Evolutionary conservation across 2,797 vertebrate species (phyloP).

Genomic region (Periparus ater): DNA sequence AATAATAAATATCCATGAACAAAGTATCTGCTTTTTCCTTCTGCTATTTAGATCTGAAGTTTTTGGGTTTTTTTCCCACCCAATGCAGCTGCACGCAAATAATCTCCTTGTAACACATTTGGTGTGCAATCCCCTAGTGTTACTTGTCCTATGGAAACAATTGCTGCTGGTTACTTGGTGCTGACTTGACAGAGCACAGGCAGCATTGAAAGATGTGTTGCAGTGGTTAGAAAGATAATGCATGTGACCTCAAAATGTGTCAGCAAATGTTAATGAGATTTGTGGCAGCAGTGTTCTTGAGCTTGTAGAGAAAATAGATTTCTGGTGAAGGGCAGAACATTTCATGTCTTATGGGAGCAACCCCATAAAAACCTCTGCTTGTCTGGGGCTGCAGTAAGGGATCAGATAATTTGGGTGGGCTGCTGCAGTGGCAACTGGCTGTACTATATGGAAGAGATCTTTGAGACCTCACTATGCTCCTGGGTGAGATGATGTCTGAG

Average conservation of each 20-base stretch:
- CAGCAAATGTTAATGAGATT: constrained; percentile 27
- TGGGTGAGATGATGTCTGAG: background rate
- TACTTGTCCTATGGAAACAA: constrained; percentile 29
- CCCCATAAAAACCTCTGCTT: background rate
- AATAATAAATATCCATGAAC: background rate
- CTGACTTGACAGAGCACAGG: constrained; percentile 39
- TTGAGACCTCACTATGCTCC: background rate
- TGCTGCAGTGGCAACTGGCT: background rate
- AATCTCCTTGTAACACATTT: constrained; percentile 39
- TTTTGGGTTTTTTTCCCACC: background rate
- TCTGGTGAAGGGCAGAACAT: background rate
- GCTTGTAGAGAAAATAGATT: background rate
- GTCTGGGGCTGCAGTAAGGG: background rate
- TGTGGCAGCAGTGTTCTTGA: background rate
- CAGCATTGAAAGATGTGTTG: background rate
- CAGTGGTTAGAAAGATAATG: constrained; percentile 9
- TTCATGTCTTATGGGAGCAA: background rate
- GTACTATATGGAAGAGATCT: background rate
- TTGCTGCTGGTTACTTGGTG: constrained; percentile 27
- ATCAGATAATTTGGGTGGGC: background rate
- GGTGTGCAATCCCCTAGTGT: background rate
- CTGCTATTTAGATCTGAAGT: background rate
- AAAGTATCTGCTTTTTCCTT: background rate
- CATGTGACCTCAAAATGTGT: background rate
- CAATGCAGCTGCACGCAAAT: constrained; percentile 2